Base-by-base conservation (phyloP, 2,888 invertebrate species). In the Caenorhabditis sp. region DNA sequence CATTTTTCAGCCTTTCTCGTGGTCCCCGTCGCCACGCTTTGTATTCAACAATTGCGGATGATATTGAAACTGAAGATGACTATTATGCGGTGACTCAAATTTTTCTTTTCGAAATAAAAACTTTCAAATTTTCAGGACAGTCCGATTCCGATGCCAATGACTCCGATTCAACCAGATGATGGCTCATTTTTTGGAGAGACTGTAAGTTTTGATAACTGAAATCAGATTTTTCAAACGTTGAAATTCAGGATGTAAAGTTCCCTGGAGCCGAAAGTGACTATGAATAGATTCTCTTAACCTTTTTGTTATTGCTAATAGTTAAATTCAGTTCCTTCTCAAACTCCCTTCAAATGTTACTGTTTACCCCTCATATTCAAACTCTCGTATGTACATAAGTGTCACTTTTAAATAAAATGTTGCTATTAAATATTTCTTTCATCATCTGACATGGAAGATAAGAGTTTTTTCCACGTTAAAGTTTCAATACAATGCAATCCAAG, bases 41-140 rank as follows among this genome's bases (percentile, higher is more conserved):
- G 59, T 89, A 89, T 75, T 87, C 89, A 19, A 87, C 88, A 4
- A 88, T 89, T 61, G 87, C 89, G 2, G 89, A 89, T 74, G 75
- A 79, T 10, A 89, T 89, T 44, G 84, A 82, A 14, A 79, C 89
- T 22, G 87, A 85, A 44, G 61, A 77, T 28, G 73, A 82, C 38
- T 73, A 59, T 38, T 80, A 80, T 54, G 80, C 73, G 26, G 80
- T 73, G n/a, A 12, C 26, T 44, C 54, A 7, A 41, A 1, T 31
- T 31, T 31, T n/a, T 31, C 12, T 16, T 4, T 72, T 75, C 35
- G 12, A 14, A n/a, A 19, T 12, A 24, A 22, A 58, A 54, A 14
- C n/a, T 16, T 26, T 28, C 12, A n/a, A n/a, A n/a, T 66, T 61
- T 70, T 19, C 64, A 79, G 68, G 82, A 77, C 31, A 61, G 73